These are phyloP conservation scores for Leptopilina syphax DNA, from an alignment of 2,888 invertebrate species.

Conservation along the genomic window DNA sequence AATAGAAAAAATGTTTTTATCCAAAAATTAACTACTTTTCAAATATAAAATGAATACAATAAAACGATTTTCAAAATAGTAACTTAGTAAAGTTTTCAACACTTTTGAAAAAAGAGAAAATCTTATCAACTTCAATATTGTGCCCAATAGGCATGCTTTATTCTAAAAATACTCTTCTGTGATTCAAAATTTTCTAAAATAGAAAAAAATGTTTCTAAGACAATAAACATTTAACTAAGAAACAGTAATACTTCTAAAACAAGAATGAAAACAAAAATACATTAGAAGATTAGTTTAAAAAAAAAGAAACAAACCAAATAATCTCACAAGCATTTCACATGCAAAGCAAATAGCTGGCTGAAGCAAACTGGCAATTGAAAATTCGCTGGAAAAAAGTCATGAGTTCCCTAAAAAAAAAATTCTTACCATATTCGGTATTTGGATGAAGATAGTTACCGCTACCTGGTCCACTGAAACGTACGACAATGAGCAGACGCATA, in stretches of 20 bases:
- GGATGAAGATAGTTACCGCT: constrained; percentile 76
- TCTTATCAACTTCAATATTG: not conserved
- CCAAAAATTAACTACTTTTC: no score
- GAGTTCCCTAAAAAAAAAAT: constrained; percentile 66
- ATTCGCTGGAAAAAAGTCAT: constrained; percentile 48
- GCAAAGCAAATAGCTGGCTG: constrained; percentile 26
- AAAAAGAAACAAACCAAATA: not conserved
- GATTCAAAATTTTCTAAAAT: constrained; percentile 13
- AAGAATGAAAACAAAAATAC: not conserved
- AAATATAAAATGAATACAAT: no score
- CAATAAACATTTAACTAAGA: not conserved
- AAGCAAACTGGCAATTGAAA: constrained; percentile 35
- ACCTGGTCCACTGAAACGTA: constrained; percentile 76
- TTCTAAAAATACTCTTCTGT: constrained; percentile 3
- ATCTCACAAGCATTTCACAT: constrained; percentile 1
- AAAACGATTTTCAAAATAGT: no score
- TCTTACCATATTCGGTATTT: constrained; percentile 76
- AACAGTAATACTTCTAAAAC: not conserved
- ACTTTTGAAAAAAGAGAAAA: no score
- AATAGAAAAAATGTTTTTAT: no score
- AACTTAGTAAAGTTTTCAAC: no score
- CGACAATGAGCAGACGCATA: constrained; percentile 72
- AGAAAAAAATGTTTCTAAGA: not conserved
- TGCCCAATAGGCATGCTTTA: not conserved
- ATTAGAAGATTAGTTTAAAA: constrained; percentile 11